Base-by-base conservation (phyloP, 1,140 invertebrate genomes). In the Micrasema longulum region DNA sequence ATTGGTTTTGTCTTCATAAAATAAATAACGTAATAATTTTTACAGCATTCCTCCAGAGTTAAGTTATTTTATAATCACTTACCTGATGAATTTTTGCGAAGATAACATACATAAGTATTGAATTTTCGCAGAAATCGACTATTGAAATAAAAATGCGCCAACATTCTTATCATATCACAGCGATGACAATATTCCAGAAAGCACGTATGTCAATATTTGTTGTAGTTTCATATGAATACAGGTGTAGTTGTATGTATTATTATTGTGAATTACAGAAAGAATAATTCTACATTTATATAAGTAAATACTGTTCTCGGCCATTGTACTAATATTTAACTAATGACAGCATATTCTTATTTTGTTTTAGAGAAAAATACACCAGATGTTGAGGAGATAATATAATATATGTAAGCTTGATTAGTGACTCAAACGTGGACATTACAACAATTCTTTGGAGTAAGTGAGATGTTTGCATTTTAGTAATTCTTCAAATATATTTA, bases 251-350 rank as follows among this genome's bases (percentile, higher is more conserved):
- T 41, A 7, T 31, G 26, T 38, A 12, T 20, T 22, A 60, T 38
- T 60, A 22, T 60, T 38, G 35, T 60, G 55, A 36, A 53, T 20
- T 22, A 48, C 18, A 48, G 50, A 60, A 41, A 14, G n/a, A 26
- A 38, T 31, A 36, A 38, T 31, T 60, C 36, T 60, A 38, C 36
- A 55, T 55, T 53, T 53, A 26, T 55, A 48, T 55, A 14, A 55
- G 52, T 55, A 55, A 55, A 55, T 55, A 55, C 16, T 52, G n/a
- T 23, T 12, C 14, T 12, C 55, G 55, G 36, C 55, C 55, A 60
- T 60, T 60, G 36, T 60, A 43, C 16, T 60, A 60, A 60, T 60
- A 60, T 60, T 60, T 31, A 38, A 38, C 18, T 41, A 60, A 38
- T 22, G 36, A 60, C 18, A 41, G 20, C 20, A 22, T 22, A 60